These are phyloP conservation scores for Hydropsyche tenuis DNA, from an alignment of 1,140 invertebrate genomes.

Conservation along the genomic window DNA sequence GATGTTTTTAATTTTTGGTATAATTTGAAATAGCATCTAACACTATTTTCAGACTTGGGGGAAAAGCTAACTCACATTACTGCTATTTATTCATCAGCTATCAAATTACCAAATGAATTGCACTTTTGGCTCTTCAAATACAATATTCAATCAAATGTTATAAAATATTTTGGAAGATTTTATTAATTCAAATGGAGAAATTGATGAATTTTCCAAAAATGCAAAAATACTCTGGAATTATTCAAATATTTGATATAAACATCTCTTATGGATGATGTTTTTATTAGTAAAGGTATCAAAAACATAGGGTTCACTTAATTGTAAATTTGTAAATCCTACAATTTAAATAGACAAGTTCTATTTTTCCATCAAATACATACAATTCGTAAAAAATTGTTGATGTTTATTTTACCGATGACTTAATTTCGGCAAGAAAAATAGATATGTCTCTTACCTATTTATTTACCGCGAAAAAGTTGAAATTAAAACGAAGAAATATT, in stretches of 20 bases:
- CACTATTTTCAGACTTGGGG: slow-evolving; percentile 39
- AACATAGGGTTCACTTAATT: slow-evolving; percentile 28
- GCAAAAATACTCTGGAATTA: slow-evolving; percentile 29
- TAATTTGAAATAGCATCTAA: slow-evolving; percentile 19
- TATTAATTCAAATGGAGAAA: background rate
- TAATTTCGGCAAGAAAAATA: background rate
- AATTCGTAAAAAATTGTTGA: background rate
- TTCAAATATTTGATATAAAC: slow-evolving; percentile 15
- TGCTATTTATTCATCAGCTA: slow-evolving; percentile 28
- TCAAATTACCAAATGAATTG: slow-evolving; percentile 37
- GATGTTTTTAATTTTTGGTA: slow-evolving; percentile 18
- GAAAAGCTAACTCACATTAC: slow-evolving; percentile 34
- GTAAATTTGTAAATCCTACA: slow-evolving; percentile 23
- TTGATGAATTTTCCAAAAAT: slow-evolving; percentile 10
- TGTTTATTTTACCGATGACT: background rate
- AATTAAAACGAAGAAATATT: background rate
- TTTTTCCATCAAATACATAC: background rate
- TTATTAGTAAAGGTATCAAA: slow-evolving; percentile 28
- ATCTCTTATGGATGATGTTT: slow-evolving; percentile 1
- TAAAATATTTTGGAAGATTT: background rate
- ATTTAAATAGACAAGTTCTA: slow-evolving; percentile 16
- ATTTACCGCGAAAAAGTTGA: background rate
- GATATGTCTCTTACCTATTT: slow-evolving; percentile 26
- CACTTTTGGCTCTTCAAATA: slow-evolving; percentile 37
- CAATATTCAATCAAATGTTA: too few species aligned